Evolutionary conservation across 2,888 invertebrate species (phyloP).

Genomic region (Enchytraeus crypticus): DNA sequence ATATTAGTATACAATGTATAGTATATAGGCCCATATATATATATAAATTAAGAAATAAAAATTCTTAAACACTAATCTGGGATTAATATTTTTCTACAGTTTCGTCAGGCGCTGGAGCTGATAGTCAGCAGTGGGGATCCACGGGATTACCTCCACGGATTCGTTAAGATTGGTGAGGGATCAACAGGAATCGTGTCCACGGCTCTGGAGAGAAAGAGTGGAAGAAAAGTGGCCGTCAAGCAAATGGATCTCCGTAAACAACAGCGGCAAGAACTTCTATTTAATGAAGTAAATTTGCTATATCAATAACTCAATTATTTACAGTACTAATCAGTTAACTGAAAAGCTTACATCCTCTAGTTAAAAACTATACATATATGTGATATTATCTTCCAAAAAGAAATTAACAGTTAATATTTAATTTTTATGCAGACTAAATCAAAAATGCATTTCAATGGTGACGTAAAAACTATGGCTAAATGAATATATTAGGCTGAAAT

Average conservation of each 20-base stretch:
- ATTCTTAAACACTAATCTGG: conserved; percentile 12
- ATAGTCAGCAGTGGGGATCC: conserved; percentile 96
- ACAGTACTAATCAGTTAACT: no score
- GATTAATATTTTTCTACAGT: conserved; percentile 32
- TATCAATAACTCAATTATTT: no score
- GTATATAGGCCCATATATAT: not conserved
- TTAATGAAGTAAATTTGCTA: conserved; percentile 98
- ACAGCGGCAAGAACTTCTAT: conserved; percentile 86
- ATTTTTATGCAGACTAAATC: no score
- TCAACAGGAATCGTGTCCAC: conserved; percentile 83
- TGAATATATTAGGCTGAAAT: no score
- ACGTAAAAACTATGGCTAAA: no score
- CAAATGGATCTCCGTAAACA: conserved; percentile 97
- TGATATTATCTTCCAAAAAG: no score
- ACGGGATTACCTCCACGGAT: conserved; percentile 77
- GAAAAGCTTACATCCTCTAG: no score
- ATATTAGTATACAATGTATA: no score
- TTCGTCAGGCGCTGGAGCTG: conserved; percentile 63
- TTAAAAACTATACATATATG: no score
- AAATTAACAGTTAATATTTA: no score
- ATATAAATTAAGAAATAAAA: not conserved
- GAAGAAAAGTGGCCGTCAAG: conserved; percentile 90
- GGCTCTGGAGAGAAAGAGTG: conserved; percentile 52
- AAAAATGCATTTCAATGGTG: no score
- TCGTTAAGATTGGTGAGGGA: conserved; percentile 94